phyloP scores from a whole-genome alignment of 2,113 vertebrate genomes.

The Himantopus leucocephalus region DNA sequence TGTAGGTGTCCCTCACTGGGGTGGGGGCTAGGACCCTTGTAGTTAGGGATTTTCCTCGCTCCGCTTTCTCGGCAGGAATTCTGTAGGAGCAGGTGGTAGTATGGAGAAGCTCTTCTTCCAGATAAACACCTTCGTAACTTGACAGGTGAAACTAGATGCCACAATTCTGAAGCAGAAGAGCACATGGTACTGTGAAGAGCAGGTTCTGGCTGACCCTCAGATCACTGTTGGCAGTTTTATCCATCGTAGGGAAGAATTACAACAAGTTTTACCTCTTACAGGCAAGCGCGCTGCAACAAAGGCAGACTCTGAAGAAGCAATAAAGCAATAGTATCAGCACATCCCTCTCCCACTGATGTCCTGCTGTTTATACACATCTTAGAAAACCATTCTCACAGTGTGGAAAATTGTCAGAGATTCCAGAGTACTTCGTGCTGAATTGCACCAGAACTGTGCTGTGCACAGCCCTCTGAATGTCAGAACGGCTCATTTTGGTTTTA shows the following conservation, averaged over 20 bases:
- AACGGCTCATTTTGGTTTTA: conserved; percentile 17
- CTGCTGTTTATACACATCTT: background rate
- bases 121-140: background rate
- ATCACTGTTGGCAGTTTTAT: background rate
- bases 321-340: background rate
- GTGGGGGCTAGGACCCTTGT: fast-evolving
- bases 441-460: conserved; percentile 21
- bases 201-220: background rate
- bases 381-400: background rate
- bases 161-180: background rate
- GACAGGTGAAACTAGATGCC: background rate
- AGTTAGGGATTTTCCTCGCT: background rate
- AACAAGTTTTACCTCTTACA: background rate
- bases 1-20: background rate
- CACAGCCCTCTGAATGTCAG: conserved; percentile 29
- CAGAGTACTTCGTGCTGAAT: conserved; percentile 38
- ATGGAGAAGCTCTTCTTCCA: background rate
- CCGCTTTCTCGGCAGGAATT: background rate
- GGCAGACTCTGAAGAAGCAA: background rate
- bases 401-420: conserved; percentile 42
- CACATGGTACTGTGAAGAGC: fast-evolving
- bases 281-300: background rate
- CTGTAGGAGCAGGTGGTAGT: background rate
- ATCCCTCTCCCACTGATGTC: background rate
- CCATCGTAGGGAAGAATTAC: background rate